Evolutionary conservation across 2,113 vertebrate species (phyloP).

Genomic region (Centropus bengalensis): DNA sequence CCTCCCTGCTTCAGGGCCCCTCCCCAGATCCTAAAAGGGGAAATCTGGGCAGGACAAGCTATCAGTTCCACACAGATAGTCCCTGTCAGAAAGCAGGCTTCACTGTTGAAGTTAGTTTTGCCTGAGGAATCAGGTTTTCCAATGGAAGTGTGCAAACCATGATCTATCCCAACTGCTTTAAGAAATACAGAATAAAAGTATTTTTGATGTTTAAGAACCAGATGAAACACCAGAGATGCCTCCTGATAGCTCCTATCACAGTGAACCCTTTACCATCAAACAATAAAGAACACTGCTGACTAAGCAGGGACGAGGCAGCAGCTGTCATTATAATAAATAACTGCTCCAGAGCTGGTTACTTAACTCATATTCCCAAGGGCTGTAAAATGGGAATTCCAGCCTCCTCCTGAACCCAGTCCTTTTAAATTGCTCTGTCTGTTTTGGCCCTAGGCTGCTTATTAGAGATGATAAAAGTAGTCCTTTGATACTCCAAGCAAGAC

Average conservation of each 20-base stretch:
- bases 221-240: neutral
- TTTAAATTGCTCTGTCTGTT: slow-evolving; percentile 64
- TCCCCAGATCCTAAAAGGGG: neutral
- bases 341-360: neutral
- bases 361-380: slow-evolving; percentile 7
- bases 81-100: neutral
- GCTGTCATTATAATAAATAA: neutral
- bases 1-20: no score
- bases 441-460: slow-evolving; percentile 67
- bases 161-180: neutral
- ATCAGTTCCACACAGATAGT: neutral
- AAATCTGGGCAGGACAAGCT: neutral
- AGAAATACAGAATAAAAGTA: neutral
- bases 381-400: slow-evolving; percentile 40
- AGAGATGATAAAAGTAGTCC: slow-evolving; percentile 74
- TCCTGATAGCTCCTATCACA: neutral
- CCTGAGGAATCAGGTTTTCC: neutral
- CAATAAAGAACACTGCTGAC: neutral
- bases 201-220: neutral
- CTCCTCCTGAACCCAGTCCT: slow-evolving; percentile 59
- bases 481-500: slow-evolving; percentile 61
- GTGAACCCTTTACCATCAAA: neutral
- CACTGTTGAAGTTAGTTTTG: neutral
- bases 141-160: neutral
- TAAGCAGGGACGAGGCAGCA: neutral